Base-by-base conservation (phyloP, 2,888 invertebrate genomes). In the Clostera curtula region DNA sequence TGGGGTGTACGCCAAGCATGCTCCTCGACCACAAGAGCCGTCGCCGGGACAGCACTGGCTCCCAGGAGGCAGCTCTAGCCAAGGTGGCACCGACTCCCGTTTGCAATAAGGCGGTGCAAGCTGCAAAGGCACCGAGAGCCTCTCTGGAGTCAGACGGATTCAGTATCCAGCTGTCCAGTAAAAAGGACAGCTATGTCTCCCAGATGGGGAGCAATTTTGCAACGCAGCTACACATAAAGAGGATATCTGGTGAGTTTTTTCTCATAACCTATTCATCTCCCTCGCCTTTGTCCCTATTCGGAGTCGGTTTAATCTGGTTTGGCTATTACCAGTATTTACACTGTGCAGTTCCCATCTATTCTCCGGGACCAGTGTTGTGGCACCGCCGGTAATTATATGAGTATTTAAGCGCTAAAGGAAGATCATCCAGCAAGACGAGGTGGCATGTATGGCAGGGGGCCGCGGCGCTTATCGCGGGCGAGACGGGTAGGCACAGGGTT, bases 1-100 rank as follows among this genome's bases (percentile, higher is more conserved):
- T 88, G 88, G 88, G 88, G 64, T 88, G 88, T 58, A 87, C 87
- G 40, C 88, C 88, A 49, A 88, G 88, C 60, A 86, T 87, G 73
- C 71, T 88, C 45, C 71, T 88, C 53, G 87, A 87, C 62, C 87
- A 87, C 65, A 86, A 87, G 67, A 80, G 71, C 43, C 86, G 87
- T 31, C 73, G 82, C 19, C 82, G 87, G 38, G 86, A 85, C 69
- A 86, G 86, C 69, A 54, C 68, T 3, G 77, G 82, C 13, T 85
- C 84, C 7, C 85, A 84, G 28, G 85, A 84, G 40, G 82, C 79
- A 2, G 83, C 84, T 27, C 49, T 84, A 16, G 79, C 80, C 0
- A 83, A 83, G 40, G 70, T 73, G 12, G 77, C 73, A 1, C 80
- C 80, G 0, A 72, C 73, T 0, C 72, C 79, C 0, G 69, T 76